Conservation (phyloP, 2,113 vertebrate genomes). For the Myodes glareolus region DNA sequence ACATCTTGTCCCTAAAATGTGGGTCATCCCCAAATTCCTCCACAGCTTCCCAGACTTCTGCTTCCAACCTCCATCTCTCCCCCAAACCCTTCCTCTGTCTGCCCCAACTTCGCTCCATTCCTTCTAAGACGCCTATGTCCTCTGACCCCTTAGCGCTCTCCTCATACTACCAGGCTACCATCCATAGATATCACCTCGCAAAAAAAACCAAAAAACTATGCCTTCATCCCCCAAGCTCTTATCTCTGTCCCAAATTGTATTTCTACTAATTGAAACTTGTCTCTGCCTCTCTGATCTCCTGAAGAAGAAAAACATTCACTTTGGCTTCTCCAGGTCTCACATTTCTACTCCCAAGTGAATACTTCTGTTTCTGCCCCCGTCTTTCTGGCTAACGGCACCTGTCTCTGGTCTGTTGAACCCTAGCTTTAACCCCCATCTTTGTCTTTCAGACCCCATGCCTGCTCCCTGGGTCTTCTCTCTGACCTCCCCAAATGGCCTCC, state of each 20-base stretch:
- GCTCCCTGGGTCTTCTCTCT: constrained; percentile 32
- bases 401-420: constrained; percentile 1
- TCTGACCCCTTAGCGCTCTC: neutral
- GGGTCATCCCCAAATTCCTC: constrained; percentile 14
- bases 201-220: neutral
- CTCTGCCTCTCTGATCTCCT: neutral
- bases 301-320: neutral
- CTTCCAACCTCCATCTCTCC: neutral
- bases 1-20: constrained; percentile 35
- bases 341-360: constrained; percentile 1
- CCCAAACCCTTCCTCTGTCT: neutral
- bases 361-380: neutral
- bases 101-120: neutral
- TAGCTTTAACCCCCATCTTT: neutral
- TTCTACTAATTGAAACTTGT: neutral
- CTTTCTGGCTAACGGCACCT: neutral
- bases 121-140: neutral
- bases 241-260: constrained; percentile 10
- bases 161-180: neutral
- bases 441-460: constrained; percentile 1
- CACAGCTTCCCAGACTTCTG: neutral
- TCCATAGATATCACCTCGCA: neutral
- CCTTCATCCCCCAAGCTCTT: constrained; percentile 9
- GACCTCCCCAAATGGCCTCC: neutral
- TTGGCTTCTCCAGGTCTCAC: neutral